phyloP scores from a whole-genome alignment of 2,888 invertebrate species.

The Apeira syringaria region DNA sequence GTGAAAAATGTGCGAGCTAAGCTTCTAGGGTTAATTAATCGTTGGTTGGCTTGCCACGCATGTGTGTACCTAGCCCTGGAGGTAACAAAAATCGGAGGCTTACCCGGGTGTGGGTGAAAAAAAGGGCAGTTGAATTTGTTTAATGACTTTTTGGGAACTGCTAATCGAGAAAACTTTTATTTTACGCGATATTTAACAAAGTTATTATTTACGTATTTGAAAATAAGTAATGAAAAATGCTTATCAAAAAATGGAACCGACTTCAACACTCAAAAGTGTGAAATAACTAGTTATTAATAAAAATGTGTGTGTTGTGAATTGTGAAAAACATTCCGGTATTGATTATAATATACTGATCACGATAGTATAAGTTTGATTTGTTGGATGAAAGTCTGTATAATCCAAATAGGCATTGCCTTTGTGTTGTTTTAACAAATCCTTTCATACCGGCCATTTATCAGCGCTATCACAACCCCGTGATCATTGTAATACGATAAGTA shows the following conservation, averaged over 20 bases:
- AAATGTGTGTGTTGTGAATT: too few species aligned
- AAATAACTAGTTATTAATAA: too few species aligned
- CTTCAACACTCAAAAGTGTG: too few species aligned
- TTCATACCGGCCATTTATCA: conserved; percentile 23
- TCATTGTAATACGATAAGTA: conserved; percentile 31
- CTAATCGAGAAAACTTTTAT: not conserved
- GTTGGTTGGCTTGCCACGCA: conserved; percentile 11
- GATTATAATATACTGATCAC: too few species aligned
- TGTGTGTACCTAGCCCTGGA: conserved; percentile 10
- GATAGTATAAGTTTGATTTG: too few species aligned
- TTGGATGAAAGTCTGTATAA: too few species aligned
- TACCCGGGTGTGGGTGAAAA: not conserved
- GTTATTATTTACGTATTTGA: too few species aligned
- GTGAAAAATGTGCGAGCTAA: conserved; percentile 48
- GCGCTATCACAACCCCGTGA: conserved; percentile 22
- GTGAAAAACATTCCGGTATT: too few species aligned
- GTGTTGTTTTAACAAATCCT: conserved; percentile 20
- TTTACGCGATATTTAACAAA: too few species aligned
- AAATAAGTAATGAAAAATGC: too few species aligned
- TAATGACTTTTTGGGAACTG: not conserved
- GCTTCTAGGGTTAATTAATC: conserved; percentile 32
- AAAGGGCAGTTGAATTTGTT: not conserved
- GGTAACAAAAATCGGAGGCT: conserved; percentile 11
- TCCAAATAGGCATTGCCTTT: conserved; percentile 8
- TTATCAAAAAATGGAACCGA: too few species aligned